These are phyloP conservation scores for Podarcis cretensis DNA, from an alignment of 2,113 vertebrate genomes.

Conservation along the genomic window DNA sequence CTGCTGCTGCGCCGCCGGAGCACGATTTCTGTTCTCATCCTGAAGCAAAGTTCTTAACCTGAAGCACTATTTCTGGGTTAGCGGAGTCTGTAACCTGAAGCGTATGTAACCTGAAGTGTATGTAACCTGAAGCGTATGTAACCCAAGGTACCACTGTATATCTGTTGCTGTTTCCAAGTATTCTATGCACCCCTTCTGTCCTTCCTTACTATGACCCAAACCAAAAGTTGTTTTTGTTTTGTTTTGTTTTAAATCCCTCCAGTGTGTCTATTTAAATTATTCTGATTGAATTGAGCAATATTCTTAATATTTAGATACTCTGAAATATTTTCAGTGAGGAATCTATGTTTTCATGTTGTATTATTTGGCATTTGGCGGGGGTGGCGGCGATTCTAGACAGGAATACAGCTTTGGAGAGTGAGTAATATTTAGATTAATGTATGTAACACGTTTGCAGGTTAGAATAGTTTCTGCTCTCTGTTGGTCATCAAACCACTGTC, in stretches of 20 bases:
- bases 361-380: slow-evolving; percentile 1
- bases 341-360: background rate
- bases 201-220: background rate
- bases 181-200: background rate
- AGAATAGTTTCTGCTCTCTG: background rate
- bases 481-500: slow-evolving; percentile 6
- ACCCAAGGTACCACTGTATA: background rate
- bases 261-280: background rate
- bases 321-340: background rate
- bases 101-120: too few species aligned
- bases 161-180: too few species aligned
- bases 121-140: too few species aligned
- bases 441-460: background rate
- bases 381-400: background rate
- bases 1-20: too few species aligned
- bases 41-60: too few species aligned
- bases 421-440: background rate
- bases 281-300: background rate
- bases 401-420: background rate
- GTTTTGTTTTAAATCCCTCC: background rate
- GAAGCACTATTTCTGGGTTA: too few species aligned
- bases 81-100: too few species aligned
- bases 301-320: background rate
- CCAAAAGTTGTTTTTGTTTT: background rate
- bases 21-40: too few species aligned